Evolutionary conservation across 2,113 vertebrate genomes (phyloP), one percentile per base, ranked within the genome.

Genomic region (Pyxicephalus adspersus): DNA sequence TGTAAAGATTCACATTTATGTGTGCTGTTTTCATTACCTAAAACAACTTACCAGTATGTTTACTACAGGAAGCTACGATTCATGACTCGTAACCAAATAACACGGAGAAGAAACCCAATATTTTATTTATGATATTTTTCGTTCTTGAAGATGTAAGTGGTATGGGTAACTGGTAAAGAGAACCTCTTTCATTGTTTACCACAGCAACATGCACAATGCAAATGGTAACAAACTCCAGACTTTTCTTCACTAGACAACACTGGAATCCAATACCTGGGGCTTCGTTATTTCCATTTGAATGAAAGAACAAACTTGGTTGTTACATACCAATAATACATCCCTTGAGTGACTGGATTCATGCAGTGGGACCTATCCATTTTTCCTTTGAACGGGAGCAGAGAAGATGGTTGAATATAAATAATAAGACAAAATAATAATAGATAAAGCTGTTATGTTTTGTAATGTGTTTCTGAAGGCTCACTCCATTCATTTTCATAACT

Each of bases 1-100:
- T 13, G 2, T 13, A 13, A 3, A 23, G 19, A 17, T 63, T 31
- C 23, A 50, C 19, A 11, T 28, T 20, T 25, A 50, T 34, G 58
- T 20, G 26, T 66, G 7, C 29, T 20, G 57, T 15, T 76, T n/a
- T 64, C 28, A 28, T 51, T n/a, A 22, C 7, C 4, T 61, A 9
- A 61, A 26, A 74, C 58, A 64, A 34, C n/a, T 64, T 73, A 4
- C 28, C 34, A 71, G 64, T 18, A 72, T 73, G 68, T 64, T 55
- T 73, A 73, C 34, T 34, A 45, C 52, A 63, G 6, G 7, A 79
- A 67, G 29, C 2, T 55, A 20, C 34, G 20, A 26, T 64, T 77
- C 22, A 22, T 25, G 38, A 26, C 38, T 51, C 51, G 5, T 50
- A 25, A 80, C 25, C 18, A 22, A 70, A 45, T 64, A 64, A 76